Evolutionary conservation across 2,888 invertebrate species (phyloP).

Genomic region (Metallyticus violacea): DNA sequence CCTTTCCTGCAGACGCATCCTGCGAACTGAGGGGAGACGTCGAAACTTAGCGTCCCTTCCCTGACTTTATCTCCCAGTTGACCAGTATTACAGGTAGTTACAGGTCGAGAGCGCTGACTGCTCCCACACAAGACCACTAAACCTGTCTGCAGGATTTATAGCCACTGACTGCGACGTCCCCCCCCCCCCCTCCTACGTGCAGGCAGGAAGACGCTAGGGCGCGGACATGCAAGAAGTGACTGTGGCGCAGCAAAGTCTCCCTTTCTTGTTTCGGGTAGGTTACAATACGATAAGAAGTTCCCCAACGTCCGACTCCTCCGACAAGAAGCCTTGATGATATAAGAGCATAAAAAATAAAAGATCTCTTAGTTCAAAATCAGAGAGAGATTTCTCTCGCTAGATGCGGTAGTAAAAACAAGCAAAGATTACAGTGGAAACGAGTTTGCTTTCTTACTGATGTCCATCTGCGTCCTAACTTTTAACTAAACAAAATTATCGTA

Average conservation of each 20-base stretch:
- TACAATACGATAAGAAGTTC: neutral
- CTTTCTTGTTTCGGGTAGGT: neutral
- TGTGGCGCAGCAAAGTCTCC: neutral
- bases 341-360: neutral
- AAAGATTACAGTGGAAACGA: neutral
- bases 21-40: neutral
- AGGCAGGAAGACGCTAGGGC: neutral
- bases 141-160: slow-evolving; percentile 27
- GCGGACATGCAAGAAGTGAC: slow-evolving; percentile 13
- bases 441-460: neutral
- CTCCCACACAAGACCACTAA: slow-evolving; percentile 19
- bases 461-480: neutral
- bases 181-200: neutral
- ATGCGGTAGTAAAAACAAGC: neutral
- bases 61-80: slow-evolving; percentile 10
- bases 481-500: neutral
- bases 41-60: neutral
- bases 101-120: neutral
- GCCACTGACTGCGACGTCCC: neutral
- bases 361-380: neutral
- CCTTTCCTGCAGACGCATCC: neutral
- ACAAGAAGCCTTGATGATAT: neutral
- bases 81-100: slow-evolving; percentile 18
- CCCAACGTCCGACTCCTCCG: neutral
- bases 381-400: neutral